Percentiles rank a stretch among this genome's conserved stretches.
Conservation (phyloP, 2,797 vertebrate species). For the Hirundo rustica region DNA sequence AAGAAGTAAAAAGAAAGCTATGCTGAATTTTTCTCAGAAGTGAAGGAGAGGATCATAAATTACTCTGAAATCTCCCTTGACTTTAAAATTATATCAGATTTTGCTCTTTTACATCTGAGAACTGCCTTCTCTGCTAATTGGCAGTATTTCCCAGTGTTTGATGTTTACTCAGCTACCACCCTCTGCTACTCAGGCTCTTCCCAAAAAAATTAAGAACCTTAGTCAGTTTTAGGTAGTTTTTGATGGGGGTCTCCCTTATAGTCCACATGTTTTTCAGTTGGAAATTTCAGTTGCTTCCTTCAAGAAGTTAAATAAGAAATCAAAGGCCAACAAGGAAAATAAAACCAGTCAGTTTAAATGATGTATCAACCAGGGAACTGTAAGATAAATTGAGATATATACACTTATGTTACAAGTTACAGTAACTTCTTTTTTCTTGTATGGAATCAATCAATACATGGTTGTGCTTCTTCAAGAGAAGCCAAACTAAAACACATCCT, state of each 20-base stretch:
- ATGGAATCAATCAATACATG: neutral
- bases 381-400: conserved; percentile 29
- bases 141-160: neutral
- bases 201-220: neutral
- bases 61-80: neutral
- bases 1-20: neutral
- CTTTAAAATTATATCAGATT: neutral
- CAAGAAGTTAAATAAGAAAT: conserved; percentile 54
- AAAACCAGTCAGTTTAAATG: conserved; percentile 41
- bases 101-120: neutral
- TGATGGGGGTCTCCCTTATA: neutral
- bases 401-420: neutral
- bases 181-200: neutral
- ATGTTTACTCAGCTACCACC: neutral
- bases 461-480: neutral
- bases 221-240: neutral
- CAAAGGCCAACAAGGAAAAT: conserved; percentile 44
- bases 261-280: neutral
- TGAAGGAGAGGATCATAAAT: neutral
- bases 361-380: neutral
- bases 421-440: neutral
- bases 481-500: neutral
- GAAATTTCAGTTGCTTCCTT: conserved; percentile 5
- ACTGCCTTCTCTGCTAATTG: neutral
- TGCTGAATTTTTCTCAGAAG: neutral